These are phyloP conservation scores for Cenopis cana DNA, from an alignment of 2,888 invertebrate genomes.

Conservation along the genomic window DNA sequence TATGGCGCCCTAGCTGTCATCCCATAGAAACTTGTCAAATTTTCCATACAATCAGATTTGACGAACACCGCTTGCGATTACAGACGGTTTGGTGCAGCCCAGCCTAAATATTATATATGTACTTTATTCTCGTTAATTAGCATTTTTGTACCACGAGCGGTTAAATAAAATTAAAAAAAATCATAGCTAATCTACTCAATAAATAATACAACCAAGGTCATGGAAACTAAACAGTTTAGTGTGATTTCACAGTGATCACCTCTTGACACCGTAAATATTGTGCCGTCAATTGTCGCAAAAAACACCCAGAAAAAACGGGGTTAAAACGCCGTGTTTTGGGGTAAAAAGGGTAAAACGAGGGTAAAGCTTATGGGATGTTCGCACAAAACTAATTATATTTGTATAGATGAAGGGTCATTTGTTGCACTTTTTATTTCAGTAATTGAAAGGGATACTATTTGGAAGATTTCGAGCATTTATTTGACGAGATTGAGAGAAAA, in stretches of 20 bases:
- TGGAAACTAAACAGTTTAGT: conserved; percentile 63
- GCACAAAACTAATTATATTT: conserved; percentile 81
- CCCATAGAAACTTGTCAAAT: no score
- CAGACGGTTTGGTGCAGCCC: no score
- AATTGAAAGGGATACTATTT: conserved; percentile 67
- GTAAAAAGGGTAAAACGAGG: conserved; percentile 57
- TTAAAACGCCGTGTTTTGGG: conserved; percentile 82
- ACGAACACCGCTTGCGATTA: no score
- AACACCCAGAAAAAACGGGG: conserved; percentile 68
- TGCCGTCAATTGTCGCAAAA: conserved; percentile 72
- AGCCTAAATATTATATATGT: no score
- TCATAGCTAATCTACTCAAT: background rate
- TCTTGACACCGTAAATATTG: conserved; percentile 74
- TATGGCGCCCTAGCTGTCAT: no score
- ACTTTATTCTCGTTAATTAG: background rate
- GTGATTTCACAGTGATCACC: conserved; percentile 74
- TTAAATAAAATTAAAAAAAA: background rate
- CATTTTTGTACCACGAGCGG: no score
- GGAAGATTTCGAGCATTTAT: conserved; percentile 59
- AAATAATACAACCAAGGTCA: conserved; percentile 54
- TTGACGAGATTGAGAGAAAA: conserved; percentile 53
- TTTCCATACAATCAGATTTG: no score
- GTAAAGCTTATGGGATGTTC: conserved; percentile 63
- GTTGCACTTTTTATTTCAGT: conserved; percentile 59
- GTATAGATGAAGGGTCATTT: conserved; percentile 73